Base-by-base conservation (phyloP, 1,140 invertebrate species). In the Eupristina koningsbergeri region DNA sequence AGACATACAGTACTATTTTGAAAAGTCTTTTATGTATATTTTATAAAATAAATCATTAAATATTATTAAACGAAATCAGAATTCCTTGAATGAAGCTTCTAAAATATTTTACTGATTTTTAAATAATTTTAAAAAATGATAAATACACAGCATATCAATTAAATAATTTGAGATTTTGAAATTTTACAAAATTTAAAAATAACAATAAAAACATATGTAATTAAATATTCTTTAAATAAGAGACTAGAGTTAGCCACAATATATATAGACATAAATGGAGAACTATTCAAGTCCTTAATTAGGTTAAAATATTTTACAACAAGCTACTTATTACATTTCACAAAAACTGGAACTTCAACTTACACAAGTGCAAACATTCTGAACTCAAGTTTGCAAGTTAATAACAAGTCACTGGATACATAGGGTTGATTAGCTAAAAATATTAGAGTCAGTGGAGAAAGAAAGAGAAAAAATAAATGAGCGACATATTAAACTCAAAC, bases 401-500 rank as follows among this genome's bases (percentile, higher is more conserved):
- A 22, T 86, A 87, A 87, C 85, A 84, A 86, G 73, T 64, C 71
- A 36, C 53, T 36, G 74, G 76, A 63, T n/a, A 77, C 45, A 77
- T 31, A 53, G 53, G 63, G 39, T 81, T 50, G 74, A 84, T 81
- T 64, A 75, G 36, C 36, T 45, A 39, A 53, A 78, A 78, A 82
- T 13, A 69, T 6, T 53, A 61, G 74, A 47, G 50, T 47, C 26
- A 41, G 29, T 11, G 39, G 67, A 50, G 29, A 80, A 75, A 81
- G 26, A 85, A 77, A 79, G 86, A 90, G 84, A 82, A 81, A 85
- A 76, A 79, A 86, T 89, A 89, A 91, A 89, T 89, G 88, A 89
- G 88, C 87, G 76, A 80, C 87, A 86, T 87, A 90, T 90, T 90
- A 90, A 91, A 89, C 85, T 88, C 87, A 91, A 92, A 91, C 89